Evolutionary conservation across 2,888 invertebrate species (phyloP).

Genomic region (Chrysopilus asiliformis): DNA sequence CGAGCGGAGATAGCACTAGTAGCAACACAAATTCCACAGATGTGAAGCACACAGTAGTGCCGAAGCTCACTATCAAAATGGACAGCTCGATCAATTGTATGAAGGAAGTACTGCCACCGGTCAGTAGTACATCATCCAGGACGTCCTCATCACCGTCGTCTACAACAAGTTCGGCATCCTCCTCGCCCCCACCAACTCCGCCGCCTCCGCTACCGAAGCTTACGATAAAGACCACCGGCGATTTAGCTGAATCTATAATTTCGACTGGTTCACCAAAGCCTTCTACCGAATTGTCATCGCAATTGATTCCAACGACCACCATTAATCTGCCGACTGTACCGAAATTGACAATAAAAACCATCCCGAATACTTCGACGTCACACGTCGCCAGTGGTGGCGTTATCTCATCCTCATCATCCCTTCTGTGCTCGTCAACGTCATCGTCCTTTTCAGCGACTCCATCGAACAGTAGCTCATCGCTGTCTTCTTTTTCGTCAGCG

Average conservation of each 20-base stretch:
- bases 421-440: conserved; percentile 19
- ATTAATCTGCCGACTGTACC: conserved; percentile 34
- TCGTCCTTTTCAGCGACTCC: too few species aligned
- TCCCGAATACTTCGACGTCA: conserved; percentile 19
- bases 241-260: conserved; percentile 29
- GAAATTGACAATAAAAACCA: conserved; percentile 45
- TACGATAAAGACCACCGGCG: conserved; percentile 40
- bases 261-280: conserved; percentile 12
- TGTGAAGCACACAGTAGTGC: conserved; percentile 26
- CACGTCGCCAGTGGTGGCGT: not conserved
- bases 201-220: conserved; percentile 42
- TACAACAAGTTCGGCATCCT: conserved; percentile 2
- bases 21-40: conserved; percentile 18
- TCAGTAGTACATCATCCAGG: conserved; percentile 5
- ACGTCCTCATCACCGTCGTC: conserved; percentile 5
- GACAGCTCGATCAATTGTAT: conserved; percentile 13
- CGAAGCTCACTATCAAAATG: conserved; percentile 34
- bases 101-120: conserved; percentile 4
- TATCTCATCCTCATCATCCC: not conserved
- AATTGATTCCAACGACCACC: not conserved
- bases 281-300: not conserved
- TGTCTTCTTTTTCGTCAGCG: too few species aligned
- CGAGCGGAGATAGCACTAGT: conserved; percentile 18
- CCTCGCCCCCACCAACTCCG: conserved; percentile 5
- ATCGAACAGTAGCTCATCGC: too few species aligned